Evolutionary conservation across 2,888 invertebrate genomes (phyloP).

Genomic region (Lymantria monacha): DNA sequence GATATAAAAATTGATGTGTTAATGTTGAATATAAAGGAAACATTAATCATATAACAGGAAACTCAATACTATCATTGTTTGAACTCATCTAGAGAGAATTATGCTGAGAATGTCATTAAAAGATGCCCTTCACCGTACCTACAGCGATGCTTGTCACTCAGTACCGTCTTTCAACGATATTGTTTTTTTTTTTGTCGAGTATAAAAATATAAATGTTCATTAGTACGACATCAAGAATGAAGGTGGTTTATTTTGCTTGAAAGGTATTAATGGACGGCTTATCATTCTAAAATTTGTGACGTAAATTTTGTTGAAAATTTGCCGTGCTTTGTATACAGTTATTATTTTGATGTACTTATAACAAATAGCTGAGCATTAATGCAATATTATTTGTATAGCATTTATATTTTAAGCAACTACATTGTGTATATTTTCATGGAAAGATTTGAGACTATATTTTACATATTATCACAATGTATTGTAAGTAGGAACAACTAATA

Average conservation of each 20-base stretch:
- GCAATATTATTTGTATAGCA: no score
- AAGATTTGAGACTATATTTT: no score
- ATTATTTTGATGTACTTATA: no score
- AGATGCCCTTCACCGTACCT: conserved; percentile 68
- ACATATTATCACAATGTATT: no score
- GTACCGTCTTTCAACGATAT: conserved; percentile 62
- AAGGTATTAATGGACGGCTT: background rate
- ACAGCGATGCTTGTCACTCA: conserved; percentile 76
- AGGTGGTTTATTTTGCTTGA: conserved; percentile 30
- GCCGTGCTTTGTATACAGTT: no score
- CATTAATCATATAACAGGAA: conserved; percentile 69
- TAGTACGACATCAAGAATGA: conserved; percentile 59
- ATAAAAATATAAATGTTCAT: conserved; percentile 76
- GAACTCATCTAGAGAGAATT: conserved; percentile 43
- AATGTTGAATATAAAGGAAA: conserved; percentile 62
- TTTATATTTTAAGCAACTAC: no score
- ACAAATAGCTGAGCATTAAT: no score
- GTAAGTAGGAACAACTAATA: no score
- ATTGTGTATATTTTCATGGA: no score
- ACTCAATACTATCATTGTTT: conserved; percentile 42
- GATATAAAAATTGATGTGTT: conserved; percentile 24
- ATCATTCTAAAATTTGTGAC: background rate
- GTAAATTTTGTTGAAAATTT: no score
- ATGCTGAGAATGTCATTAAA: conserved; percentile 70
- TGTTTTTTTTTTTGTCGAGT: conserved; percentile 52